Conservation (phyloP, 2,888 invertebrate genomes). For the Drosophila trichaetosa region DNA sequence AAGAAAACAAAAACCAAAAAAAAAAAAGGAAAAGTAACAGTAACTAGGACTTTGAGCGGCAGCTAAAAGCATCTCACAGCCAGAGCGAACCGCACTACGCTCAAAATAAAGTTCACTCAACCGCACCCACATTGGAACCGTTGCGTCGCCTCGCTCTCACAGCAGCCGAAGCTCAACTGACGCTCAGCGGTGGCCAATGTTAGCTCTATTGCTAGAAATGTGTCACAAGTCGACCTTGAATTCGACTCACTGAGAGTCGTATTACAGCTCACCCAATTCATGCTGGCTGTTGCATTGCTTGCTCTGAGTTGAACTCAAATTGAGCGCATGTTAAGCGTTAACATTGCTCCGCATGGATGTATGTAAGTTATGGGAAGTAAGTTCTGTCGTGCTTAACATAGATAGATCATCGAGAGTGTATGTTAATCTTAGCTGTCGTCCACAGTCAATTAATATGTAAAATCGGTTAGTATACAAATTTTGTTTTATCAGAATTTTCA, state of each 20-base stretch:
- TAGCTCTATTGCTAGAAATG: conserved; percentile 65
- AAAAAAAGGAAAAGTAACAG: conserved; percentile 15
- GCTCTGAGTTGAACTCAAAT: conserved; percentile 5
- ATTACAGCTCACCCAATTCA: conserved; percentile 38
- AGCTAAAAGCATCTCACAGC: conserved; percentile 28
- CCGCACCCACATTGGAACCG: conserved; percentile 65
- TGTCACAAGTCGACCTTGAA: conserved; percentile 77
- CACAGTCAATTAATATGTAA: background rate
- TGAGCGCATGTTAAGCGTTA: conserved; percentile 22
- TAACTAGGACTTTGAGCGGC: conserved; percentile 14
- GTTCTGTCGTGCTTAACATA: background rate
- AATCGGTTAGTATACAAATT: background rate
- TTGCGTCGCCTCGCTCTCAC: conserved; percentile 25
- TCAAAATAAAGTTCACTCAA: conserved; percentile 60
- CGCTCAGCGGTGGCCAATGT: conserved; percentile 58
- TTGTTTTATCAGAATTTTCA: background rate
- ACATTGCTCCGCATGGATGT: conserved; percentile 3
- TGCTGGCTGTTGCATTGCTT: conserved; percentile 28
- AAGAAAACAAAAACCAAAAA: conserved; percentile 3
- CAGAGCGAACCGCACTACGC: conserved; percentile 28
- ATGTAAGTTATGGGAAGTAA: background rate
- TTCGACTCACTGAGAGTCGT: conserved; percentile 49
- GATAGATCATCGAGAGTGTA: conserved; percentile 6
- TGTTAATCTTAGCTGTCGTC: background rate
- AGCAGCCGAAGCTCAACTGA: conserved; percentile 25